Percentiles rank a stretch among this genome's conserved stretches.
phyloP scores from a whole-genome alignment of 2,113 vertebrate genomes.

The Synchiropus splendidus region DNA sequence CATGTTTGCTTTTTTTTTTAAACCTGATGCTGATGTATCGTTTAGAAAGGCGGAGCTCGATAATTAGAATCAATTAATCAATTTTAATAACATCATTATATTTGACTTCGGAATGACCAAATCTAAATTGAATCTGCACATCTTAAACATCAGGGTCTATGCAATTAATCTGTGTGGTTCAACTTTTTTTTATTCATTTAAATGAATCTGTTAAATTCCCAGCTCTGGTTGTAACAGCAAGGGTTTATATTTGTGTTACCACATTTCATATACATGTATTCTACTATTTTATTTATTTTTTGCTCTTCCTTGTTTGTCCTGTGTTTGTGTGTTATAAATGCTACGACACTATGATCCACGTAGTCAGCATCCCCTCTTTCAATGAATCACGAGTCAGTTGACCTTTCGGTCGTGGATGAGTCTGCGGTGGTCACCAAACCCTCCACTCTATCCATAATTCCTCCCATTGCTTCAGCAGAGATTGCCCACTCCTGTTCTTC shows the following conservation, averaged over 20 bases:
- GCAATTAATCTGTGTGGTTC: no score
- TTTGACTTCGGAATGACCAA: no score
- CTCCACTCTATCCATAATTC: constrained; percentile 6
- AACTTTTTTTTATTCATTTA: no score
- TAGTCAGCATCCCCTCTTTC: constrained; percentile 78
- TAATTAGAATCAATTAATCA: no score
- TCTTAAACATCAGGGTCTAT: no score
- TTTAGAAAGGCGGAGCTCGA: no score
- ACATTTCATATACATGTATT: constrained; percentile 29
- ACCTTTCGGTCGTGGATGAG: constrained; percentile 11
- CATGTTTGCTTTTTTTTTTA: no score
- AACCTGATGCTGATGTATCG: no score
- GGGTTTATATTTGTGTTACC: constrained; percentile 6
- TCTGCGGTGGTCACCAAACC: constrained; percentile 5
- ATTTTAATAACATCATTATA: no score
- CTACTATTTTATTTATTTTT: constrained; percentile 35
- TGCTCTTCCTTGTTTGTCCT: constrained; percentile 33
- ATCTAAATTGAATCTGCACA: no score
- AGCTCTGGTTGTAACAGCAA: not conserved
- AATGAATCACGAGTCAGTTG: constrained; percentile 59
- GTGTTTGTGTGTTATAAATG: constrained; percentile 27
- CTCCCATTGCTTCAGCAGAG: constrained; percentile 13
- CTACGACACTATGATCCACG: constrained; percentile 5
- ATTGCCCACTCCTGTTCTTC: constrained; percentile 20
- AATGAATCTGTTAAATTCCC: no score